phyloP scores from a whole-genome alignment of 2,797 vertebrate species.

The Atherinosoma microstoma region DNA sequence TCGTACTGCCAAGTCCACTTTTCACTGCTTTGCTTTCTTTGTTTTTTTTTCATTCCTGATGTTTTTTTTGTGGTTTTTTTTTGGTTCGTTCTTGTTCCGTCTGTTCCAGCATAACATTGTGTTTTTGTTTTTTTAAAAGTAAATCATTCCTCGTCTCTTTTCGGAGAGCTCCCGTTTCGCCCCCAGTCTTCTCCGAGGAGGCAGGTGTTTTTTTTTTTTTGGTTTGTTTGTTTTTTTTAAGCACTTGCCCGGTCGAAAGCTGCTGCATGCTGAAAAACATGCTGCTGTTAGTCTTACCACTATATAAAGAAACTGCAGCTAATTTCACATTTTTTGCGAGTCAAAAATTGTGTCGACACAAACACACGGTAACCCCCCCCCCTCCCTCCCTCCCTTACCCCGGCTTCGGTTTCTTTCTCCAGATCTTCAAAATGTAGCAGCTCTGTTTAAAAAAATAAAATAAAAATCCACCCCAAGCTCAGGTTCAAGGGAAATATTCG shows the following conservation, averaged over 20 bases:
- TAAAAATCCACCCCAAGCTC: constrained; percentile 71
- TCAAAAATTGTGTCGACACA: constrained; percentile 34
- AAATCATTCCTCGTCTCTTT: constrained; percentile 76
- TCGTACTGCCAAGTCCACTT: constrained; percentile 74
- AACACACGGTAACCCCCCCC: constrained; percentile 5
- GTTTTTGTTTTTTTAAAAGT: constrained; percentile 37
- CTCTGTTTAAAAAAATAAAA: constrained; percentile 54
- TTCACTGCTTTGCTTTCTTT: constrained; percentile 59
- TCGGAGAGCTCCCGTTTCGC: constrained; percentile 29
- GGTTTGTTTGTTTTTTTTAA: constrained; percentile 3
- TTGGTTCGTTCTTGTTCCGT: constrained; percentile 38
- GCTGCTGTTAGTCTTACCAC: constrained; percentile 55
- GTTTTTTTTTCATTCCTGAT: constrained; percentile 62
- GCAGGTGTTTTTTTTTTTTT: not conserved
- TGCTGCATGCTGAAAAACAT: constrained; percentile 68
- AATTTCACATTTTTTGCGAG: constrained; percentile 32
- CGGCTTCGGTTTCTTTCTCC: constrained; percentile 20
- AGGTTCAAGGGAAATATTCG: constrained; percentile 79
- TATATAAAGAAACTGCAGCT: constrained; percentile 15
- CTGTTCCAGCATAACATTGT: constrained; percentile 55
- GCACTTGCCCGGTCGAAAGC: constrained; percentile 68
- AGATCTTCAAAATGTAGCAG: constrained; percentile 69
- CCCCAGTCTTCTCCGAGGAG: constrained; percentile 10
- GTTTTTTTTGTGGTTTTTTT: constrained; percentile 54
- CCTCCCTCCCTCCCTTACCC: too few species aligned